A percentile compares a stretch with the other conserved stretches of the same genome.
These are phyloP conservation scores for Strix uralensis DNA, from an alignment of 2,113 vertebrate species.

Conservation along the genomic window DNA sequence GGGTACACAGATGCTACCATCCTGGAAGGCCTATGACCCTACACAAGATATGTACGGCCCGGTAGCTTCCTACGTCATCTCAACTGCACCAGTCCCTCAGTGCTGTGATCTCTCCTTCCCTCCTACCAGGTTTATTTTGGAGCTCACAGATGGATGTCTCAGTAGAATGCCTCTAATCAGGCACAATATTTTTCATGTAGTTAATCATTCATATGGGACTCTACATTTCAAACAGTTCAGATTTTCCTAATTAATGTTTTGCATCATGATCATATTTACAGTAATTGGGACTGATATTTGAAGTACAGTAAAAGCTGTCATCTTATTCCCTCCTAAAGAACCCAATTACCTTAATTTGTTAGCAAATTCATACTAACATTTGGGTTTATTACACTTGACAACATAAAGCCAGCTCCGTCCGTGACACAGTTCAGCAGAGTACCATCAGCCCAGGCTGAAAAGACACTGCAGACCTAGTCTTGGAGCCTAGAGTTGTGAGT, in stretches of 20 bases:
- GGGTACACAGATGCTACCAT: not conserved
- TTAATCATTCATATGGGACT: conserved; percentile 67
- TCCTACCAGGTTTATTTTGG: conserved; percentile 10
- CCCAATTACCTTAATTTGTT: conserved; percentile 67
- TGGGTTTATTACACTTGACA: conserved; percentile 41
- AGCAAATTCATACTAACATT: conserved; percentile 53
- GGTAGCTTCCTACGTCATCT: not conserved
- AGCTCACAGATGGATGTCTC: conserved; percentile 60
- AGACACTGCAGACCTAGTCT: not conserved
- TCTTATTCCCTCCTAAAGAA: conserved; percentile 55
- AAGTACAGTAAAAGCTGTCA: conserved; percentile 73
- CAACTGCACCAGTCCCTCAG: rapidly evolving
- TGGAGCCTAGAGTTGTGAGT: not conserved
- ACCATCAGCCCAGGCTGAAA: not conserved
- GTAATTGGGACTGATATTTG: conserved; percentile 69
- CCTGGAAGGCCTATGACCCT: not conserved
- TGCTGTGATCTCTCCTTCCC: not conserved
- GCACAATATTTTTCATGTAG: conserved; percentile 53
- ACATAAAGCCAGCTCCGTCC: conserved; percentile 11
- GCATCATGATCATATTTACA: conserved; percentile 68
- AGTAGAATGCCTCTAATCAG: conserved; percentile 55
- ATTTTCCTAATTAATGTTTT: conserved; percentile 72
- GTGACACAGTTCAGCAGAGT: not conserved
- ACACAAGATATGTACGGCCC: rapidly evolving
- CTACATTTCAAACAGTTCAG: conserved; percentile 56